phyloP scores from a whole-genome alignment of 2,888 invertebrate species.

The Drosophila recens region DNA sequence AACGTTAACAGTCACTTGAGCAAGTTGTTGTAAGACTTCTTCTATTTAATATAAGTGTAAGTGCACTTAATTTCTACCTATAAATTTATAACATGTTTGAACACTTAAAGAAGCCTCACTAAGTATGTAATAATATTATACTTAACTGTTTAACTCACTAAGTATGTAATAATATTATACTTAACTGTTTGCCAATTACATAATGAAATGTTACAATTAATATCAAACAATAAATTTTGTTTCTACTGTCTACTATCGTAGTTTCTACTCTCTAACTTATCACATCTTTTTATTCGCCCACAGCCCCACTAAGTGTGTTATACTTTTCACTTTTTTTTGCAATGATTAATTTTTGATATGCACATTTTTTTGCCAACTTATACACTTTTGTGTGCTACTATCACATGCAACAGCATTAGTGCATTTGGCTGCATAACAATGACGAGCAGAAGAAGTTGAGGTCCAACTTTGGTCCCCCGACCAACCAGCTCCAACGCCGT shows the following conservation, averaged over 20 bases:
- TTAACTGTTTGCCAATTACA: too few species aligned
- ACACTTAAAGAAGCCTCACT: too few species aligned
- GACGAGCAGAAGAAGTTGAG: slow-evolving; percentile 32
- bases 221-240: too few species aligned
- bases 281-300: neutral
- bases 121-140: too few species aligned
- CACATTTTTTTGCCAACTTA: slow-evolving; percentile 18
- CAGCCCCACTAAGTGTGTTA: slow-evolving; percentile 6
- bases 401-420: slow-evolving; percentile 67
- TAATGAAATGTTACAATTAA: too few species aligned
- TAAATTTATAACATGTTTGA: neutral
- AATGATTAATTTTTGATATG: slow-evolving; percentile 54
- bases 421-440: slow-evolving; percentile 62
- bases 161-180: too few species aligned
- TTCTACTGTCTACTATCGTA: neutral
- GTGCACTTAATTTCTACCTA: neutral
- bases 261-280: neutral
- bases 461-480: slow-evolving; percentile 30
- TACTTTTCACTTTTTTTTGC: slow-evolving; percentile 18
- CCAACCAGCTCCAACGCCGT: neutral
- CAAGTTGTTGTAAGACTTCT: too few species aligned
- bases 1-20: slow-evolving; percentile 20
- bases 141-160: too few species aligned
- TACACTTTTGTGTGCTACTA: slow-evolving; percentile 25
- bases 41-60: neutral